phyloP scores from a whole-genome alignment of 2,113 vertebrate species.

The Barnardius zonarius region DNA sequence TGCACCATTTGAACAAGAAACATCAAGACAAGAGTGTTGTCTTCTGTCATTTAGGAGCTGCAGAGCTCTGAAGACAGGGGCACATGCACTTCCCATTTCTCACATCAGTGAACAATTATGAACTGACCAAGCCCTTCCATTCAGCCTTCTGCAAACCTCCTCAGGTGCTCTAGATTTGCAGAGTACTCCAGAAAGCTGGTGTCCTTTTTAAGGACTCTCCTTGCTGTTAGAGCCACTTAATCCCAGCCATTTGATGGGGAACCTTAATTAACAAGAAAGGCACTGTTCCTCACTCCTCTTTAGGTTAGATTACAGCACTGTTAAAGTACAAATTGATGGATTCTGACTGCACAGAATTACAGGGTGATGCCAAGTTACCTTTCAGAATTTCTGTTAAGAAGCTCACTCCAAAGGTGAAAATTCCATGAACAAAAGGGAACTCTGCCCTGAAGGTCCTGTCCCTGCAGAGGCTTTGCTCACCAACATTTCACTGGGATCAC shows the following conservation, averaged over 20 bases:
- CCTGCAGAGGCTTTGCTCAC: background rate
- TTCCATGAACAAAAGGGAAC: background rate
- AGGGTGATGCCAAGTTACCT: background rate
- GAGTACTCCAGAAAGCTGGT: background rate
- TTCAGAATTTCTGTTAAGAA: background rate
- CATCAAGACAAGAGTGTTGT: background rate
- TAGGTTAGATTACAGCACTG: background rate
- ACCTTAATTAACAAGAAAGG: background rate
- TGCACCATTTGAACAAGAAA: background rate
- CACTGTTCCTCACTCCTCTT: background rate
- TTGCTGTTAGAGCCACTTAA: background rate
- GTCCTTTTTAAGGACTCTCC: background rate
- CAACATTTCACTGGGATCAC: background rate
- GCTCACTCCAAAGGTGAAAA: background rate
- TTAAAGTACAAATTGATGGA: background rate
- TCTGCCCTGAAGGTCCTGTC: background rate
- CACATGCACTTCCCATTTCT: fast-evolving
- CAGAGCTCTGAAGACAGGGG: background rate
- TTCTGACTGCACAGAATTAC: background rate
- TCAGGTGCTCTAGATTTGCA: background rate
- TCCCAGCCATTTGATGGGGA: background rate
- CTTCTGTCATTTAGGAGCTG: background rate
- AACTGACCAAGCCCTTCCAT: background rate
- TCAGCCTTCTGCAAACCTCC: background rate
- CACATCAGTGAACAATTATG: background rate